Evolutionary conservation across 2,888 invertebrate genomes (phyloP).

Genomic region (Megalurothrips usitatus): DNA sequence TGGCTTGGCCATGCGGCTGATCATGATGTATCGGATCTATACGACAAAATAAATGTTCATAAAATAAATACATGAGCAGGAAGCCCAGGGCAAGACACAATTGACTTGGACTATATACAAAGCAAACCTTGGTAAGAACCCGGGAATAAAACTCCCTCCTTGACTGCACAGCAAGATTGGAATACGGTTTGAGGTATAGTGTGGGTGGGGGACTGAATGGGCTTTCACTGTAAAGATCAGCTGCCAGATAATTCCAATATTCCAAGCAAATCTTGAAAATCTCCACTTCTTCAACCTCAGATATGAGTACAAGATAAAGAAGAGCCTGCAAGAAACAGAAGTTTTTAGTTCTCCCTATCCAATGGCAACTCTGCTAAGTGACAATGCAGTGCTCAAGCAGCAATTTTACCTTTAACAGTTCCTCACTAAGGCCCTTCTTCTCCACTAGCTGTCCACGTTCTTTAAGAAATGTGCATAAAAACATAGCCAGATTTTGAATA

Average conservation of each 20-base stretch:
- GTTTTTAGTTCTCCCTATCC: background rate
- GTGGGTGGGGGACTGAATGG: slow-evolving; percentile 58
- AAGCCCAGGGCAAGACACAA: background rate
- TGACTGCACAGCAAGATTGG: slow-evolving; percentile 47
- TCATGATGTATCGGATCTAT: slow-evolving; percentile 90
- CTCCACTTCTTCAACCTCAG: slow-evolving; percentile 98
- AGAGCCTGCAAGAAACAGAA: slow-evolving; percentile 53
- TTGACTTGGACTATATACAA: slow-evolving; percentile 28
- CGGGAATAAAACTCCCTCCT: slow-evolving; percentile 72
- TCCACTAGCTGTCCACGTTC: slow-evolving; percentile 90
- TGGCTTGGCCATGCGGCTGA: slow-evolving; percentile 98
- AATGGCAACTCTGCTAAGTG: background rate
- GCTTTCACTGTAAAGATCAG: slow-evolving; percentile 86
- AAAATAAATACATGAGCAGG: slow-evolving; percentile 30
- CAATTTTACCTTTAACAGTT: slow-evolving; percentile 59
- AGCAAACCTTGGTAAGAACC: slow-evolving; percentile 64
- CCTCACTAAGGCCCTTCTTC: slow-evolving; percentile 69
- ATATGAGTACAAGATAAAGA: slow-evolving; percentile 83
- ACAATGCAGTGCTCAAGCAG: background rate
- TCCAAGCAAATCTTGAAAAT: slow-evolving; percentile 99
- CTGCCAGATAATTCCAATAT: slow-evolving; percentile 93
- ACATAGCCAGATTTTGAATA: slow-evolving; percentile 96
- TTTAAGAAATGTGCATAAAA: slow-evolving; percentile 93
- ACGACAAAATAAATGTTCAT: slow-evolving; percentile 30
- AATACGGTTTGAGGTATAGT: slow-evolving; percentile 41